Conservation (phyloP, 2,113 vertebrate genomes). For the Gopherus flavomarginatus region DNA sequence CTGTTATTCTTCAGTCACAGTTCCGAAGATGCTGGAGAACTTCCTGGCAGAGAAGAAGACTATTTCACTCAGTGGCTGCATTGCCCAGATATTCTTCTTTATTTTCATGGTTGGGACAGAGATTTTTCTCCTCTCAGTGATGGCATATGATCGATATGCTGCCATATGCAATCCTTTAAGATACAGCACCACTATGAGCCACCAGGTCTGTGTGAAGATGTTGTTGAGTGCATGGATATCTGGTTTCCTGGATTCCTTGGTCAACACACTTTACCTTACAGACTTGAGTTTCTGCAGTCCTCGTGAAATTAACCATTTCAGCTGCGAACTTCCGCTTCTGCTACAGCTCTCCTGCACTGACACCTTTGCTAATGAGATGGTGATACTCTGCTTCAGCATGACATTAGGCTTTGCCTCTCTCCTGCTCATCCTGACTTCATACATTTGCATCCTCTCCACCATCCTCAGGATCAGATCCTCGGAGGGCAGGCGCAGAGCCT, state of each 20-base stretch:
- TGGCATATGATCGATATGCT: constrained; percentile 65
- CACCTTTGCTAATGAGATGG: constrained; percentile 41
- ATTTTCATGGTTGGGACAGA: constrained; percentile 69
- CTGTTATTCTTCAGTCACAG: constrained; percentile 67
- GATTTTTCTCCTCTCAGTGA: constrained; percentile 65
- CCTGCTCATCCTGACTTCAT: constrained; percentile 49
- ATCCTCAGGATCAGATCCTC: constrained; percentile 58
- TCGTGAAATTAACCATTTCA: constrained; percentile 6
- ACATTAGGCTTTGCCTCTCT: constrained; percentile 7
- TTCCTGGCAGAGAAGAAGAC: constrained; percentile 55
- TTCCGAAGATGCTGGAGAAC: constrained; percentile 72
- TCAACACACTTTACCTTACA: constrained; percentile 10
- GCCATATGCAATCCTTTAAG: constrained; percentile 64
- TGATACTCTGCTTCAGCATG: constrained; percentile 15
- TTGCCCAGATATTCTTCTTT: neutral
- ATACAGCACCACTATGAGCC: neutral
- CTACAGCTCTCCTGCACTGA: neutral
- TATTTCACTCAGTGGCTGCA: constrained; percentile 58
- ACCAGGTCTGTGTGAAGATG: neutral
- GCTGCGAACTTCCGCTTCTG: constrained; percentile 10
- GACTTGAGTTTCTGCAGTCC: constrained; percentile 1
- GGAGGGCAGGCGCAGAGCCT: neutral
- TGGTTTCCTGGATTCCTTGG: constrained; percentile 35
- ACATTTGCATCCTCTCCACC: constrained; percentile 50
- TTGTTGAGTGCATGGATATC: constrained; percentile 6